Percentiles rank a stretch among this genome's conserved stretches.
These are phyloP conservation scores for Cairina moschata DNA, from an alignment of 2,113 vertebrate genomes.

Conservation along the genomic window DNA sequence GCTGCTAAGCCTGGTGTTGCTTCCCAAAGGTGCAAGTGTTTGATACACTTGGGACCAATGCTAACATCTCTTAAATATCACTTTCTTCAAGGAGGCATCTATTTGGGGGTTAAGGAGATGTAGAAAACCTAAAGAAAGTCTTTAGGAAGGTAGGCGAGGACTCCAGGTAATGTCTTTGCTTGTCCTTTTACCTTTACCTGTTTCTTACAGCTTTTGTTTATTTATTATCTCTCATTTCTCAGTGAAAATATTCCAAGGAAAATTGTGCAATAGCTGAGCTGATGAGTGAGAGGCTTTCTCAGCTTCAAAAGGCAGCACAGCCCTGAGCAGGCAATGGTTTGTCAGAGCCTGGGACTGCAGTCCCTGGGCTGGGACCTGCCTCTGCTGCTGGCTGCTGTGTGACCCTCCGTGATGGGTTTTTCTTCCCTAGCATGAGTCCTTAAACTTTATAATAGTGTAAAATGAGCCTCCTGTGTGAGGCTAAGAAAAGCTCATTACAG, in stretches of 20 bases:
- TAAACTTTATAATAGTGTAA: not conserved
- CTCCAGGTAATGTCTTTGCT: not conserved
- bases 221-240: not conserved
- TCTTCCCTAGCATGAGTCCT: not conserved
- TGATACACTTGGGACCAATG: not conserved
- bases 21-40: not conserved
- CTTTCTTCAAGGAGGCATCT: not conserved
- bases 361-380: not conserved
- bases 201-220: not conserved
- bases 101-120: not conserved
- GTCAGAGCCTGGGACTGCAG: not conserved
- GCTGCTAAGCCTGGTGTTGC: not conserved
- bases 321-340: not conserved
- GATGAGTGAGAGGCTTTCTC: not conserved
- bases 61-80: rapidly evolving
- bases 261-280: not conserved
- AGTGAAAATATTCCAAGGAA: not conserved
- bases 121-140: not conserved
- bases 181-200: not conserved
- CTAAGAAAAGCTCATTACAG: not conserved
- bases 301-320: not conserved
- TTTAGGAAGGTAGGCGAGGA: not conserved
- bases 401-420: not conserved
- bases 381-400: not conserved
- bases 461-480: not conserved